Percentiles rank a stretch among this genome's conserved stretches.
Evolutionary conservation across 2,797 vertebrate species (phyloP).

Genomic region (Cirrhinus molitorella): DNA sequence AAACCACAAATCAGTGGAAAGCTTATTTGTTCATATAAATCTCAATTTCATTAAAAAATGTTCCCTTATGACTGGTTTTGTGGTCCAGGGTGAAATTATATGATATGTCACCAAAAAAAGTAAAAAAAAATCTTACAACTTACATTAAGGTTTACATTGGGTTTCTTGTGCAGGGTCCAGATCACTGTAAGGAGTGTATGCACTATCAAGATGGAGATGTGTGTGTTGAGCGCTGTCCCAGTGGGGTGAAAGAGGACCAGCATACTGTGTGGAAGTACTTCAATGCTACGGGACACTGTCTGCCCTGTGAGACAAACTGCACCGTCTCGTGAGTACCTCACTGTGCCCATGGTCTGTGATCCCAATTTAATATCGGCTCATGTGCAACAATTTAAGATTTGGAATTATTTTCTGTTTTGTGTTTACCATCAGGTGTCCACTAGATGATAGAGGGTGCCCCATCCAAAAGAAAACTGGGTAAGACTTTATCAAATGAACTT

Average conservation of each 20-base stretch:
- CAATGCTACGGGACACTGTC: constrained; percentile 85
- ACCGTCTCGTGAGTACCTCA: constrained; percentile 87
- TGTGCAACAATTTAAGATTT: neutral
- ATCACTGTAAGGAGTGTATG: constrained; percentile 87
- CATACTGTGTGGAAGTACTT: constrained; percentile 92
- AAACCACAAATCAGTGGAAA: too few species aligned
- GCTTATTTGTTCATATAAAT: too few species aligned
- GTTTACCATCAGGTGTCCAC: constrained; percentile 80
- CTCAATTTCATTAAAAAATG: too few species aligned
- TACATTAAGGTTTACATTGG: neutral
- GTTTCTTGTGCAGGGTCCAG: constrained; percentile 78
- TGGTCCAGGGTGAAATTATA: too few species aligned
- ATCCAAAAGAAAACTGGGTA: constrained; percentile 89
- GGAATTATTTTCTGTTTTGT: neutral
- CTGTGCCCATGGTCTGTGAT: neutral
- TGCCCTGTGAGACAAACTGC: constrained; percentile 92
- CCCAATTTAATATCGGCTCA: neutral
- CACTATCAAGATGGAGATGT: constrained; percentile 84
- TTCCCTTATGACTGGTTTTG: too few species aligned
- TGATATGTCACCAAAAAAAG: too few species aligned
- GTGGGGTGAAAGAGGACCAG: constrained; percentile 89
- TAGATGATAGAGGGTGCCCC: constrained; percentile 90
- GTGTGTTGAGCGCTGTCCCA: constrained; percentile 91
- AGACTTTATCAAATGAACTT: constrained; percentile 18
- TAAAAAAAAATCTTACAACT: too few species aligned